Evolutionary conservation across 2,797 vertebrate species (phyloP).

Genomic region (Lophius americanus): DNA sequence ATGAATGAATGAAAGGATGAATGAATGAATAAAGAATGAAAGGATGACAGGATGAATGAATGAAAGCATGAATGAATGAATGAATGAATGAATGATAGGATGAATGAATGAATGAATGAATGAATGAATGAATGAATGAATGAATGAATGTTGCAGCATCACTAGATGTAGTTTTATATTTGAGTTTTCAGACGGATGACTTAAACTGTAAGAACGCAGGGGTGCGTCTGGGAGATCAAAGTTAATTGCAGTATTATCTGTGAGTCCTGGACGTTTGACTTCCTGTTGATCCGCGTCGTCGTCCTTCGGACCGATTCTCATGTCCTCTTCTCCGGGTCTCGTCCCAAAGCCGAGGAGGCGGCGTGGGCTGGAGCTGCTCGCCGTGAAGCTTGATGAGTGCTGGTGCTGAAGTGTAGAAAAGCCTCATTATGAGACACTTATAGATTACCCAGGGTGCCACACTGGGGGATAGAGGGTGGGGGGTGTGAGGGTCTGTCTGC

Average conservation of each 20-base stretch:
- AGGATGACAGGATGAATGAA: too few relatives aligned
- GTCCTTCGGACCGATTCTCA: constrained; percentile 22
- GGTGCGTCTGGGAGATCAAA: too few relatives aligned
- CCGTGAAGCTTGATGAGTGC: constrained; percentile 69
- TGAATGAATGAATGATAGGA: too few relatives aligned
- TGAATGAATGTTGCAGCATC: too few relatives aligned
- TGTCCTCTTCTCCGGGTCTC: constrained; percentile 27
- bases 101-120: too few relatives aligned
- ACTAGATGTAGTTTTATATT: too few relatives aligned
- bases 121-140: too few relatives aligned
- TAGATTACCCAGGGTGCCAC: constrained; percentile 77
- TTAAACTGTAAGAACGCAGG: too few relatives aligned
- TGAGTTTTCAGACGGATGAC: too few relatives aligned
- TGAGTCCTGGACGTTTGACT: background rate
- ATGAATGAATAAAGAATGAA: too few relatives aligned
- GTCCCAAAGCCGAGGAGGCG: constrained; percentile 47
- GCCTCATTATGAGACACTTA: constrained; percentile 79
- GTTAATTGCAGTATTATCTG: background rate
- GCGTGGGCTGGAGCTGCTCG: constrained; percentile 51
- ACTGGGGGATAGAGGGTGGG: constrained; percentile 58
- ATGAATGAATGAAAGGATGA: too few relatives aligned
- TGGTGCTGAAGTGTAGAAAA: constrained; percentile 71
- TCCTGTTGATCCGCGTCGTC: background rate
- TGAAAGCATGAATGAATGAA: too few relatives aligned
- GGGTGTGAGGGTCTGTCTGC: constrained; percentile 68